A percentile compares a stretch with the other conserved stretches of the same genome.
phyloP scores from a whole-genome alignment of 1,140 invertebrate genomes.

The Diprion similis region DNA sequence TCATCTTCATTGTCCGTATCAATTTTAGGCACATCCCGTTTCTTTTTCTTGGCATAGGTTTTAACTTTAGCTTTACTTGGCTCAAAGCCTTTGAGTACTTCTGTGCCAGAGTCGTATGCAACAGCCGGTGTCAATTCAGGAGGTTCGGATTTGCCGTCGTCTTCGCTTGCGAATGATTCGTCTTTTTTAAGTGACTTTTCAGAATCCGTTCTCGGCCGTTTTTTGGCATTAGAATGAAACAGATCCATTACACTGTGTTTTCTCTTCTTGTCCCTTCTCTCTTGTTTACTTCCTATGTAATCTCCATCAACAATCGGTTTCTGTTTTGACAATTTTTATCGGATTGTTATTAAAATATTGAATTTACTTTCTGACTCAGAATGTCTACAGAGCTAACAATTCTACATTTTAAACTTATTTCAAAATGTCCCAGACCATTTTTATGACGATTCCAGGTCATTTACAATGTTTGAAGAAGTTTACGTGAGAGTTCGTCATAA shows the following conservation, averaged over 20 bases:
- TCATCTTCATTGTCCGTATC: constrained; percentile 46
- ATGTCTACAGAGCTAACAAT: too few species aligned
- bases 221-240: constrained; percentile 62
- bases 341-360: too few species aligned
- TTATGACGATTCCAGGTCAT: too few species aligned
- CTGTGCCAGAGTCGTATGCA: constrained; percentile 42
- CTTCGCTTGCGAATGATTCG: constrained; percentile 17
- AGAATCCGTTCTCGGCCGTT: constrained; percentile 42
- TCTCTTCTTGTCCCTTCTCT: constrained; percentile 72
- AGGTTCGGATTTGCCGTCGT: not conserved
- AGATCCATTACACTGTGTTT: constrained; percentile 75
- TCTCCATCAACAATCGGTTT: constrained; percentile 41
- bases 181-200: constrained; percentile 55
- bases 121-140: constrained; percentile 20
- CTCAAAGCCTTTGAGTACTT: constrained; percentile 40
- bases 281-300: constrained; percentile 67
- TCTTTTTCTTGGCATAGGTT: constrained; percentile 40
- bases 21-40: constrained; percentile 36
- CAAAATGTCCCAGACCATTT: too few species aligned
- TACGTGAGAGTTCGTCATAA: too few species aligned
- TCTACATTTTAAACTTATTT: too few species aligned
- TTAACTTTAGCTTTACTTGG: constrained; percentile 35
- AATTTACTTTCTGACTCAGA: too few species aligned
- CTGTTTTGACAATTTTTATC: constrained; percentile 14
- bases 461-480: too few species aligned